Conservation (phyloP, 2,797 vertebrate genomes). For the Loris lydekkerianus region DNA sequence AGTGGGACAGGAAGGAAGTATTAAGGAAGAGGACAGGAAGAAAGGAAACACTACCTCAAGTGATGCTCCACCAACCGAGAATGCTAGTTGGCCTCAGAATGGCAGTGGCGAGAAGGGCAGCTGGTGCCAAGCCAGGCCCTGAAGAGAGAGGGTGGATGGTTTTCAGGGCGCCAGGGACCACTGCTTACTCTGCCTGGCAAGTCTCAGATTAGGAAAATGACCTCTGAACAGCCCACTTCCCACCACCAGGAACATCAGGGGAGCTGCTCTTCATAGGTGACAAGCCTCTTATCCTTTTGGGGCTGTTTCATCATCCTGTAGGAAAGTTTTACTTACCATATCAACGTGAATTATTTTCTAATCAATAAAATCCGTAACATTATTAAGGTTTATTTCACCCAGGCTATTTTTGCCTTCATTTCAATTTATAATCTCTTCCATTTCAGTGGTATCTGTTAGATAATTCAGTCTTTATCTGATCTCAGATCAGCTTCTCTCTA, state of each 20-base stretch:
- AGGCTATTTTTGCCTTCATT: background rate
- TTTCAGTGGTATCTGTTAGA: background rate
- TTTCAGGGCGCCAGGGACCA: background rate
- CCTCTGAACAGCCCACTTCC: background rate
- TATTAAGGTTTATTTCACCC: background rate
- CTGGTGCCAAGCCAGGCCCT: background rate
- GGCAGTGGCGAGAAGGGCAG: background rate
- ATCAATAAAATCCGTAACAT: background rate
- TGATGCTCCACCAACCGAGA: background rate
- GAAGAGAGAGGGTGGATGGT: background rate
- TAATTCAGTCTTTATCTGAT: background rate
- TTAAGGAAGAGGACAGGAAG: background rate
- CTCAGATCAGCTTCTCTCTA: background rate
- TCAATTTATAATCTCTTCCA: background rate
- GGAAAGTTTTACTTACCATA: background rate
- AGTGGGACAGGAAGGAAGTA: background rate
- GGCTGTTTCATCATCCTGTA: background rate
- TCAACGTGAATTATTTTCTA: conserved; percentile 11
- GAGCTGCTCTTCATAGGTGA: background rate
- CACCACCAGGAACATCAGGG: background rate
- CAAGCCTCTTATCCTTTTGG: background rate
- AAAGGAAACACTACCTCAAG: background rate
- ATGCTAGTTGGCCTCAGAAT: background rate
- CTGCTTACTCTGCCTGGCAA: background rate
- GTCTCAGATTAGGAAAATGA: background rate